These are phyloP conservation scores for Fistularia commersonii DNA, from an alignment of 2,797 vertebrate species.

Conservation along the genomic window DNA sequence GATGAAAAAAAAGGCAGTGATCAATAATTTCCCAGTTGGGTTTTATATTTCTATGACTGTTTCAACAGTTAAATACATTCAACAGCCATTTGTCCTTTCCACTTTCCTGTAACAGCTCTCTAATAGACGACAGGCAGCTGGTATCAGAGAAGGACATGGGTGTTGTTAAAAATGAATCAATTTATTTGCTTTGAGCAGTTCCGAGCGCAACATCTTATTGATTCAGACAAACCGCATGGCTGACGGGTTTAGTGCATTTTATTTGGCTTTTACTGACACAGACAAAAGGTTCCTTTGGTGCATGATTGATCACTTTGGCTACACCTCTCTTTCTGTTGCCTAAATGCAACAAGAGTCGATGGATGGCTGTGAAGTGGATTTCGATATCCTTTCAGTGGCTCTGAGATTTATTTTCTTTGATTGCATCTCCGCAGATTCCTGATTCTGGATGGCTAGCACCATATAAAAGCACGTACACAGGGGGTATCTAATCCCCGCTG, in stretches of 20 bases:
- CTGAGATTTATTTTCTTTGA: conserved; percentile 46
- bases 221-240: conserved; percentile 30
- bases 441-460: conserved; percentile 37
- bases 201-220: conserved; percentile 31
- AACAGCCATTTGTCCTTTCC: conserved; percentile 2
- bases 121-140: conserved; percentile 27
- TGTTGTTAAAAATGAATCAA: conserved; percentile 12
- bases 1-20: background rate
- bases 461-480: conserved; percentile 38
- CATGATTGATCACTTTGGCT: conserved; percentile 45
- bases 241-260: conserved; percentile 40
- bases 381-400: conserved; percentile 40
- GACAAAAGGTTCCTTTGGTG: conserved; percentile 13
- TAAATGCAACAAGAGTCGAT: conserved; percentile 31
- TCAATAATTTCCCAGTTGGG: background rate
- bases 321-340: conserved; percentile 29
- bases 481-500: conserved; percentile 31
- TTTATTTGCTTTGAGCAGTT: conserved; percentile 15
- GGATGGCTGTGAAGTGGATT: conserved; percentile 46
- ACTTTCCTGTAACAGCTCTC: conserved; percentile 5
- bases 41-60: background rate
- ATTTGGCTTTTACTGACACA: conserved; percentile 40
- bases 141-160: conserved; percentile 10
- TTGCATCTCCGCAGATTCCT: conserved; percentile 44
- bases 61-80: conserved; percentile 9